These are phyloP conservation scores for Phoenoteleia sp. DNA, from an alignment of 2,888 invertebrate genomes.

Conservation along the genomic window DNA sequence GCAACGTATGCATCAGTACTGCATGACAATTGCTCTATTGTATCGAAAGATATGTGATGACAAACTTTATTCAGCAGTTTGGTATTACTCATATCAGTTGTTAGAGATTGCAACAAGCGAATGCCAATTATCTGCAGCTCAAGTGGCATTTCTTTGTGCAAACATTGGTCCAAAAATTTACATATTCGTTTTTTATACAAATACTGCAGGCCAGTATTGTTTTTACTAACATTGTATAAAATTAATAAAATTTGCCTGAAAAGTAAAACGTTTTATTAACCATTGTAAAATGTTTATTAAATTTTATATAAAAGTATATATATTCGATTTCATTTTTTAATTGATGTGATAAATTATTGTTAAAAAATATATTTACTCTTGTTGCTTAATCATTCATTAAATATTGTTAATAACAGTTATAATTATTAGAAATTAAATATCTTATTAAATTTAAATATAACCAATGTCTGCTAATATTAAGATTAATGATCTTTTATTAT, in stretches of 20 bases:
- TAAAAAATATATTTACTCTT: too few relatives aligned
- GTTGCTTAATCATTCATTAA: too few relatives aligned
- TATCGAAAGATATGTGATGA: slow-evolving; percentile 73
- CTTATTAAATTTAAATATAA: too few relatives aligned
- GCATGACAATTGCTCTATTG: slow-evolving; percentile 74
- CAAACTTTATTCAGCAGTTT: slow-evolving; percentile 73
- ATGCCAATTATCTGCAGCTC: slow-evolving; percentile 77
- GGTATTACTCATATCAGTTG: slow-evolving; percentile 76
- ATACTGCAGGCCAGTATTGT: slow-evolving; percentile 81
- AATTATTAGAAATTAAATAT: too few relatives aligned
- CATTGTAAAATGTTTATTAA: too few relatives aligned
- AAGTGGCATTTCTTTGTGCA: slow-evolving; percentile 73
- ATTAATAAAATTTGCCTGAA: slow-evolving; percentile 84
- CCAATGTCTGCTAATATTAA: too few relatives aligned
- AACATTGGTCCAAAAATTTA: slow-evolving; percentile 74
- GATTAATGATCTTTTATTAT: too few relatives aligned
- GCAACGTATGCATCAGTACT: slow-evolving; percentile 69
- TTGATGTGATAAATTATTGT: too few relatives aligned
- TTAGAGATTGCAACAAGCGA: slow-evolving; percentile 79
- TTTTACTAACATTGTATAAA: slow-evolving; percentile 85
- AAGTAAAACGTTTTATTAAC: neutral
- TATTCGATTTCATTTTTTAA: too few relatives aligned
- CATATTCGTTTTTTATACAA: slow-evolving; percentile 78
- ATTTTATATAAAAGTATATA: too few relatives aligned
- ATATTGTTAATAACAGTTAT: too few relatives aligned